Base-by-base conservation (phyloP, 1,140 invertebrate genomes). In the Aporrectodea caliginosa region DNA sequence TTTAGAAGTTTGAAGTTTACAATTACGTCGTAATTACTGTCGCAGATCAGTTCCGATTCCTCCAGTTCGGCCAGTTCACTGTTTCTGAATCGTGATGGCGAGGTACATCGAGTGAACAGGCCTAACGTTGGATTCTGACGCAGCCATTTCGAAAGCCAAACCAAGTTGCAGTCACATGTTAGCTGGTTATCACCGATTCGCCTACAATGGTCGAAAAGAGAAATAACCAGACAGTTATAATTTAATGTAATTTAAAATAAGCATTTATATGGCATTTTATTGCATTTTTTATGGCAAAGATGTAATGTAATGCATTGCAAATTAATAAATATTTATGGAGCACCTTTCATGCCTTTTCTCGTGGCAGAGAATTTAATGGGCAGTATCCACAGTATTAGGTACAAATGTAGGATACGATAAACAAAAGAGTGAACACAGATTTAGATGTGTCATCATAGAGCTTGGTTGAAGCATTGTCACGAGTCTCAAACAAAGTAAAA, bases 151-250 rank as follows among this genome's bases (percentile, higher is more conserved):
- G 93, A 92, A 82, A 98, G 90, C 92, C 95, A 95, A 0, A 92
- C 90, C 81, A 97, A 91, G 84, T 95, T 93, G 89, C 96, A 98
- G 88, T 97, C 95, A 90, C 96, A 98, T 70, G 93, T 92, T 77
- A 98, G 91, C 31, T 93, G 93, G 89, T 99, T 99, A 85, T 98
- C 95, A 16, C 93, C 92, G 58, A 99, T 90, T 78, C 95, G 85
- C 75, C 90, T 90, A 81, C 76, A 84, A 84, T n/a, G n/a, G n/a
- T n/a, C n/a, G n/a, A n/a, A n/a, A n/a, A n/a, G n/a, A n/a, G n/a
- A n/a, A n/a, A n/a, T n/a, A n/a, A n/a, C n/a, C n/a, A n/a, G n/a
- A n/a, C n/a, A n/a, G 73, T 79, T 58, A 80, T 78, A n/a, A n/a
- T n/a, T n/a, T n/a, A n/a, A n/a, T n/a, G n/a, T n/a, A n/a, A n/a